Evolutionary conservation across 2,113 vertebrate genomes (phyloP).

Genomic region (Cochlearius cochlearius): DNA sequence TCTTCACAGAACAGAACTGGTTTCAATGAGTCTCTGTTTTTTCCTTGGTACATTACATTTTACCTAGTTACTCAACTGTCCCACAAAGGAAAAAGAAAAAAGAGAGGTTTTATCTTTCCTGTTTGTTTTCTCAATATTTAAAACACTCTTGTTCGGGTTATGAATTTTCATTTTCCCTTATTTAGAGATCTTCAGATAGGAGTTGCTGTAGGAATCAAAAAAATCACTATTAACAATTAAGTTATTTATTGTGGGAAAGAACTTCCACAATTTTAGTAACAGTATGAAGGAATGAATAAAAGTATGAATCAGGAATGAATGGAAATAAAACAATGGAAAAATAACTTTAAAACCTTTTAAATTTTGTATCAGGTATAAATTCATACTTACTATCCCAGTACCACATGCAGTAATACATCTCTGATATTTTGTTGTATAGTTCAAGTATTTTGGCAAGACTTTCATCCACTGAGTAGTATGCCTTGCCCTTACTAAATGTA

Average conservation of each 20-base stretch:
- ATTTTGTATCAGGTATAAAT: not conserved
- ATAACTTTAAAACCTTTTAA: not conserved
- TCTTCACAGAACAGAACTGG: not conserved
- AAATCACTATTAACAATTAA: not conserved
- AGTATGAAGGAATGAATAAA: not conserved
- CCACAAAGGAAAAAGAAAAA: not conserved
- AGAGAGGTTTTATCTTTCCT: not conserved
- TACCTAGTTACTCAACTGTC: not conserved
- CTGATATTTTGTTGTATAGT: not conserved
- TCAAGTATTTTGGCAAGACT: not conserved
- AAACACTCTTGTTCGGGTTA: not conserved
- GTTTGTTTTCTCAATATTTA: not conserved
- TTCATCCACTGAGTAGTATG: not conserved
- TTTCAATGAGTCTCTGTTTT: not conserved
- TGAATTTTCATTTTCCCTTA: not conserved
- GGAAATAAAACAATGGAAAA: not conserved
- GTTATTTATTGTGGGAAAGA: not conserved
- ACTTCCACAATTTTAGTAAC: not conserved
- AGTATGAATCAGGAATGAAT: not conserved
- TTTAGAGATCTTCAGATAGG: not conserved
- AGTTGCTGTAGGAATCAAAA: not conserved
- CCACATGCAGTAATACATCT: not conserved
- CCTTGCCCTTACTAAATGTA: not conserved
- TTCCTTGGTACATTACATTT: not conserved
- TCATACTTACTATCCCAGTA: not conserved